Base-by-base conservation (phyloP, 2,113 vertebrate species). In the Scomber scombrus region DNA sequence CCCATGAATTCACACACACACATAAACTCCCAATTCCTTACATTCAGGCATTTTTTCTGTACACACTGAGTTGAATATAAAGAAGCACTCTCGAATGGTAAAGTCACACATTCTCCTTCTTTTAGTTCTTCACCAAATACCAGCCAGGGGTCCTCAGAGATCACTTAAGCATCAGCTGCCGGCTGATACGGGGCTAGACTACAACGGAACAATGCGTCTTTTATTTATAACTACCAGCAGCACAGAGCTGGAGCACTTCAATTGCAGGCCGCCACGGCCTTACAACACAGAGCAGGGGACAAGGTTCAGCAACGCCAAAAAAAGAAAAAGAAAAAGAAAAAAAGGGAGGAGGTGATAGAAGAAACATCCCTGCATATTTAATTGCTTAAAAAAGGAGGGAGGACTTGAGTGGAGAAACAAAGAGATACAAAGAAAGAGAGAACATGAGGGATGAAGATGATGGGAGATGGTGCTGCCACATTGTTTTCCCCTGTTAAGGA, bases 171-270 rank as follows among this genome's bases (percentile, higher is more conserved):
- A 74, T 73, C 69, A 71, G 79, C 79, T 82, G 71, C 77, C 85
- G 85, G 51, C 73, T 74, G 71, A 78, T 78, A 63, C 73, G 65
- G 26, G n/a, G 23, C 50, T 85, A 87, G 80, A 78, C 71, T 81
- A 85, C 81, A 85, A 86, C 84, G 82, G 75, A 67, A 79, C 67
- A 63, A 60, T 23, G 50, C 31, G 62, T 89, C 57, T 90, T 87
- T 91, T 85, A 86, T 92, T 91, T 84, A 86, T 90, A 81, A 72
- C 75, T 50, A 80, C n/a, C 77, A 85, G 81, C 18, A 83, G 77
- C 56, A 66, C 14, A n/a, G 3, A 78, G 58, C 75, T 64, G 43
- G 74, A 66, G 76, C 83, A 71, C 73, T 85, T 82, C 55, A 75
- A 65, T 64, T 74, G 58, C 62, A 80, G 60, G 56, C 21, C 26